Percentiles rank a stretch among this genome's conserved stretches.
Evolutionary conservation across 2,888 invertebrate species (phyloP).

Genomic region (Mactromeris polynyma): DNA sequence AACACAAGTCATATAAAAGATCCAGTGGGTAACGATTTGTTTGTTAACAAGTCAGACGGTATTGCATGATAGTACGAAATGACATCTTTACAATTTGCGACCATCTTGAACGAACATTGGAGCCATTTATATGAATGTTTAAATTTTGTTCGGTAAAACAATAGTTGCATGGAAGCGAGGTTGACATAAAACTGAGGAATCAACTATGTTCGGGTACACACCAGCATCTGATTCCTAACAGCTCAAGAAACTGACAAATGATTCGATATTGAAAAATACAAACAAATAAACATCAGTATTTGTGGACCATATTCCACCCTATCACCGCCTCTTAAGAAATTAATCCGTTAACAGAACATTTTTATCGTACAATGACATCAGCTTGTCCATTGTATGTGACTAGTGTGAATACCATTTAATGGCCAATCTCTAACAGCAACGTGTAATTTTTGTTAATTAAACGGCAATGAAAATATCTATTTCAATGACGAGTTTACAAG

Average conservation of each 20-base stretch:
- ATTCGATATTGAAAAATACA: slow-evolving; percentile 2
- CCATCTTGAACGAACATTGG: too few relatives aligned
- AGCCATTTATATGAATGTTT: too few relatives aligned
- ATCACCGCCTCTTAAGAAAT: neutral
- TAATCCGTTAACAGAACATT: neutral
- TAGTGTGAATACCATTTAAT: neutral
- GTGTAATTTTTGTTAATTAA: neutral
- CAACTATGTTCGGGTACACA: neutral
- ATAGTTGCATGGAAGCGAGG: too few relatives aligned
- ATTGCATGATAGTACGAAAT: too few relatives aligned
- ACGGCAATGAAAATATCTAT: slow-evolving; percentile 11
- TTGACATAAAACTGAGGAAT: neutral
- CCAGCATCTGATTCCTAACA: neutral
- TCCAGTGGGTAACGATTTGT: too few relatives aligned
- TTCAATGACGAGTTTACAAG: neutral
- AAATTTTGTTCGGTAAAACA: too few relatives aligned
- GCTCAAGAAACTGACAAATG: neutral
- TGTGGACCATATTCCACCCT: neutral
- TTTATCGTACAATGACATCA: neutral
- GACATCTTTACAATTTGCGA: too few relatives aligned
- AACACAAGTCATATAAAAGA: too few relatives aligned
- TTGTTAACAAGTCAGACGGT: too few relatives aligned
- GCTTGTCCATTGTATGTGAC: neutral
- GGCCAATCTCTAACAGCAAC: neutral
- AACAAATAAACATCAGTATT: neutral